Evolutionary conservation across 2,888 invertebrate genomes (phyloP).

Genomic region (Euplagia quadripunctaria): DNA sequence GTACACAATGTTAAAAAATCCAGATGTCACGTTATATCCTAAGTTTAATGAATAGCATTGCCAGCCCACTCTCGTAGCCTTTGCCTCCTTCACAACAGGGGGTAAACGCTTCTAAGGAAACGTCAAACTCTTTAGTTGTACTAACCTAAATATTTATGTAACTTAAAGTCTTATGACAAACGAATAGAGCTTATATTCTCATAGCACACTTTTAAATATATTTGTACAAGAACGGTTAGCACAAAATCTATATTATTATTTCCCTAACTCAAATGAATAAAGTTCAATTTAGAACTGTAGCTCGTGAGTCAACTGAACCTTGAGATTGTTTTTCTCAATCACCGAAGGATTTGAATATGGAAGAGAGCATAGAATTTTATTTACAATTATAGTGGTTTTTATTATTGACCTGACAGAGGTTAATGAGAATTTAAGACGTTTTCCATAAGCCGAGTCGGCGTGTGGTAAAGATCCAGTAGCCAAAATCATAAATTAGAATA

Average conservation of each 20-base stretch:
- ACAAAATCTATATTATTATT: background rate
- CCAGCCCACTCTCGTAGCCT: slow-evolving; percentile 46
- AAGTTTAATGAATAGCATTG: slow-evolving; percentile 39
- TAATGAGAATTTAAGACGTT: slow-evolving; percentile 46
- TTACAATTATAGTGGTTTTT: slow-evolving; percentile 55
- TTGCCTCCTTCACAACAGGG: slow-evolving; percentile 57
- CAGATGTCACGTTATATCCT: slow-evolving; percentile 36
- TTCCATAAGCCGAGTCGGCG: slow-evolving; percentile 46
- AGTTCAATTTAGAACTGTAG: slow-evolving; percentile 32
- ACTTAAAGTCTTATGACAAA: background rate
- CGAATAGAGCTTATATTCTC: slow-evolving; percentile 28
- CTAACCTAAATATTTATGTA: slow-evolving; percentile 16
- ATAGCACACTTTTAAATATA: slow-evolving; percentile 17
- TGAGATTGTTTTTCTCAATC: slow-evolving; percentile 35
- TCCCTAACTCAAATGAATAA: slow-evolving; percentile 21
- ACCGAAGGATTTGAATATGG: slow-evolving; percentile 51
- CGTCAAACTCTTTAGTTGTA: slow-evolving; percentile 44
- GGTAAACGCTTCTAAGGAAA: slow-evolving; percentile 56
- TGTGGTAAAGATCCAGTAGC: slow-evolving; percentile 51
- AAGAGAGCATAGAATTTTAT: slow-evolving; percentile 59
- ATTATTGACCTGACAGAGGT: slow-evolving; percentile 45
- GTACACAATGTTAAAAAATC: background rate
- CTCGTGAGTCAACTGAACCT: slow-evolving; percentile 21
- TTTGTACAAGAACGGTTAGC: slow-evolving; percentile 6
- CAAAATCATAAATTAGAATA: slow-evolving; percentile 25